phyloP scores from a whole-genome alignment of 2,888 invertebrate genomes.

The Zhengitettix transpicula region DNA sequence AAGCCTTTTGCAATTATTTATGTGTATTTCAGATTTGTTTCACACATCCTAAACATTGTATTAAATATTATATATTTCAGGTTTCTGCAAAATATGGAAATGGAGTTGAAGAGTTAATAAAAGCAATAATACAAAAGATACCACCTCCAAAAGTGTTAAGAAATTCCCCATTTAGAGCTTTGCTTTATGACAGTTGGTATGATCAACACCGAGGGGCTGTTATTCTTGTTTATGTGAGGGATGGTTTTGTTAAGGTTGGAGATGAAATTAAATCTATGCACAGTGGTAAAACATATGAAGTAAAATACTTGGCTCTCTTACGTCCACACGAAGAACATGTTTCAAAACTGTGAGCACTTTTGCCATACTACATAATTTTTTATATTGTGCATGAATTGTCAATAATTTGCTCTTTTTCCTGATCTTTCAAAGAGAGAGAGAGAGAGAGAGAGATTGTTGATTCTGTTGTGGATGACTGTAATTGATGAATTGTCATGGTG shows the following conservation, averaged over 20 bases:
- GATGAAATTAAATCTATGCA: constrained; percentile 55
- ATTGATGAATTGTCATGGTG: too few relatives aligned
- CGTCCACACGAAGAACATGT: constrained; percentile 56
- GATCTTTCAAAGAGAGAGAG: too few relatives aligned
- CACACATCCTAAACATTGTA: too few relatives aligned
- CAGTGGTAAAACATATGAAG: constrained; percentile 56
- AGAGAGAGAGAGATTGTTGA: too few relatives aligned
- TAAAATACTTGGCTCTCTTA: constrained; percentile 63
- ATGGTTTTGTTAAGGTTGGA: constrained; percentile 56
- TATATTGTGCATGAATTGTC: neutral
- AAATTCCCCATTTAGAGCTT: constrained; percentile 49
- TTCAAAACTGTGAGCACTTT: constrained; percentile 37
- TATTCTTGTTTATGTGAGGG: constrained; percentile 56
- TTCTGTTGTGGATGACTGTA: too few relatives aligned
- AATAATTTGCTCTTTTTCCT: too few relatives aligned
- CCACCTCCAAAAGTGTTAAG: constrained; percentile 52
- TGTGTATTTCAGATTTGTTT: too few relatives aligned
- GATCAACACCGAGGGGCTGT: constrained; percentile 73
- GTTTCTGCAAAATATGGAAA: constrained; percentile 84
- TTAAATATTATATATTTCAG: constrained; percentile 21
- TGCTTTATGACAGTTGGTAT: constrained; percentile 89
- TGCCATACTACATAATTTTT: neutral
- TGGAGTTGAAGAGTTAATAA: constrained; percentile 60
- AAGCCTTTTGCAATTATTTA: too few relatives aligned
- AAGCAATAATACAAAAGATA: constrained; percentile 59